Evolutionary conservation across 2,797 vertebrate species (phyloP), one percentile per base, ranked within the genome.

Genomic region (Salarias fasciatus): DNA sequence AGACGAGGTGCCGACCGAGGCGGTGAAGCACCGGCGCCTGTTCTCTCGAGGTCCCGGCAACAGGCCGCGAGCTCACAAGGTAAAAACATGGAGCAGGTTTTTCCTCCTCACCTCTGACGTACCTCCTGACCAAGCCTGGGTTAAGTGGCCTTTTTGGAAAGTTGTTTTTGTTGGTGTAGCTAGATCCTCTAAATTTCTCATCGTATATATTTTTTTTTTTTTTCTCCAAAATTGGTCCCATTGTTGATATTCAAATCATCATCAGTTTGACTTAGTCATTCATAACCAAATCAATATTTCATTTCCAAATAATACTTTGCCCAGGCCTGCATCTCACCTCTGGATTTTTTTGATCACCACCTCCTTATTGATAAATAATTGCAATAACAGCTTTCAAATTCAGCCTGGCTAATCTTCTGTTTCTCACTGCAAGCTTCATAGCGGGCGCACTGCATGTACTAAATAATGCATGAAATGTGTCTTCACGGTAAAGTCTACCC

Each of bases 11-110:
- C 65, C 72, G 4, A 28, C 62, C 8, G 92, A 92, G 50, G 50
- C n/a, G 1, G 51, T 59, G 52, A 92, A 77, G 59, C 81, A 85
- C 50, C 92, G 90, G 2, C 84, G 88, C 41, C 69, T 63, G 0
- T 79, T 86, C 31, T 42, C 84, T 11, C 88, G 53, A 78, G 87
- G 83, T 40, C 12, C 51, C 1, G 84, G 49, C 37, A 53, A 66
- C 47, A 79, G 87, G 60, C 82, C 82, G 28, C 77, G 78, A 79
- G 49, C 63, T 24, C 69, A 87, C 55, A 94, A 93, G 92, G 93
- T 94, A 92, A 88, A 72, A 45, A 43, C 43, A 13, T 13, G 5
- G 6, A 51, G 13, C 11, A 53, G 5, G 47, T 64, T 66, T n/a
- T 71, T 47, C 18, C 11, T 51, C 11, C 35, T 63, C 0, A 1